These are phyloP conservation scores for Lamprologus tigripictilis DNA, from an alignment of 2,113 vertebrate species.

Conservation along the genomic window DNA sequence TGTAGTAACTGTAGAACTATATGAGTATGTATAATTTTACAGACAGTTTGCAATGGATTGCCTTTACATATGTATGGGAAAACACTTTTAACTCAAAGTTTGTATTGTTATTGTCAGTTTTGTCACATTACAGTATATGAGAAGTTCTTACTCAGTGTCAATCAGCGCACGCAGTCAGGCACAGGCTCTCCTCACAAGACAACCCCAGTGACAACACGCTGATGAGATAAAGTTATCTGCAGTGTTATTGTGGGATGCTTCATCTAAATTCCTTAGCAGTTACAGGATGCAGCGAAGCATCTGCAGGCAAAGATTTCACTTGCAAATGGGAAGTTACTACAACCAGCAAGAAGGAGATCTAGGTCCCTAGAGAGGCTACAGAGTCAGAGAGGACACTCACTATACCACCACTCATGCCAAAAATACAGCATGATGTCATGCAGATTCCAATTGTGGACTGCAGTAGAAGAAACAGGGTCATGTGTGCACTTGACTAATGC, in stretches of 20 bases:
- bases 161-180: neutral
- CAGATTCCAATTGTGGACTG: slow-evolving; percentile 51
- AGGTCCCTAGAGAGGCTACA: neutral
- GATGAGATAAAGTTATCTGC: neutral
- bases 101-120: neutral
- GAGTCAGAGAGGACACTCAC: slow-evolving; percentile 12
- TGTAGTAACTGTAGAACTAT: slow-evolving; percentile 13
- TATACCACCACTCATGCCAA: slow-evolving; percentile 37
- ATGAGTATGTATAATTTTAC: slow-evolving; percentile 18
- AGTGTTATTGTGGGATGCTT: neutral
- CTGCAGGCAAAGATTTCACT: neutral
- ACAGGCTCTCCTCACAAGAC: neutral
- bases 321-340: slow-evolving; percentile 1
- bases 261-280: neutral
- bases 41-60: slow-evolving; percentile 16
- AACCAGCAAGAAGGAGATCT: slow-evolving; percentile 10
- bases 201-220: neutral
- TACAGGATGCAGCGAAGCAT: neutral
- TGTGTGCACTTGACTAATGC: slow-evolving; percentile 66
- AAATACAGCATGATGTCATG: slow-evolving; percentile 68
- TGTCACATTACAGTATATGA: neutral
- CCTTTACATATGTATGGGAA: neutral
- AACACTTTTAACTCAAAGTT: neutral
- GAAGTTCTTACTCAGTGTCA: neutral
- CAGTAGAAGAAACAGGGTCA: slow-evolving; percentile 63